phyloP scores from a whole-genome alignment of 1,140 invertebrate species.

The Pseudomyrmex concolor region DNA sequence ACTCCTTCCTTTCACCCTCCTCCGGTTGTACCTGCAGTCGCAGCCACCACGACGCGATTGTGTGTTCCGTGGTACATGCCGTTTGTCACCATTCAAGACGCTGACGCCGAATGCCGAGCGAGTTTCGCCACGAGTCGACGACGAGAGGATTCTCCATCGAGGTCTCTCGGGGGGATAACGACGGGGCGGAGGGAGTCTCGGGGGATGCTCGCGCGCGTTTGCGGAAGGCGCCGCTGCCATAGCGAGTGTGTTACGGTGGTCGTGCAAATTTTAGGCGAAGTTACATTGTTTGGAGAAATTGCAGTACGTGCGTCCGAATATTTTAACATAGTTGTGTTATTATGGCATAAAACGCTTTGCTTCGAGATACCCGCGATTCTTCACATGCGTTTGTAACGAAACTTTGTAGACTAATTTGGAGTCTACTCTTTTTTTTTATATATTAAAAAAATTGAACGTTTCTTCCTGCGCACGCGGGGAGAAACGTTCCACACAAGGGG shows the following conservation, averaged over 20 bases:
- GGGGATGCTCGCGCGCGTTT: conserved; percentile 31
- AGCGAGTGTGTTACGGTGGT: neutral
- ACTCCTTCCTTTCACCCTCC: conserved; percentile 25
- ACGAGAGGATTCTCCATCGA: conserved; percentile 60
- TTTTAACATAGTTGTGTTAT: neutral
- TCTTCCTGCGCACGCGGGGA: too few species aligned
- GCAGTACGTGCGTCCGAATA: neutral
- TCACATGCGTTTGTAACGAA: too few species aligned
- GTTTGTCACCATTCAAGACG: conserved; percentile 75
- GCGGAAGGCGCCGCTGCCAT: conserved; percentile 20
- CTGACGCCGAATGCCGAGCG: conserved; percentile 70
- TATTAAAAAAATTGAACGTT: too few species aligned
- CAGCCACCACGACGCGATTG: conserved; percentile 66
- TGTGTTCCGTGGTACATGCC: conserved; percentile 73
- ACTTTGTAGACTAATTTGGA: too few species aligned
- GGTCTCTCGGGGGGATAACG: neutral
- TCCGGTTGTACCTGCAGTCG: conserved; percentile 60
- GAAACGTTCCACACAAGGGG: too few species aligned
- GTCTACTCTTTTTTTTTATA: too few species aligned
- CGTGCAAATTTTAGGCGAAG: conserved; percentile 14
- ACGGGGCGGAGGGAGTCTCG: neutral
- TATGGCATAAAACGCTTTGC: neutral
- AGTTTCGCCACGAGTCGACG: conserved; percentile 58
- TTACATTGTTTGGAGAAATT: conserved; percentile 5
- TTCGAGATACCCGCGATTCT: neutral